A percentile compares a stretch with the other conserved stretches of the same genome.
Conservation (phyloP, 2,888 invertebrate genomes). For the Lasioglossum leucozonium region DNA sequence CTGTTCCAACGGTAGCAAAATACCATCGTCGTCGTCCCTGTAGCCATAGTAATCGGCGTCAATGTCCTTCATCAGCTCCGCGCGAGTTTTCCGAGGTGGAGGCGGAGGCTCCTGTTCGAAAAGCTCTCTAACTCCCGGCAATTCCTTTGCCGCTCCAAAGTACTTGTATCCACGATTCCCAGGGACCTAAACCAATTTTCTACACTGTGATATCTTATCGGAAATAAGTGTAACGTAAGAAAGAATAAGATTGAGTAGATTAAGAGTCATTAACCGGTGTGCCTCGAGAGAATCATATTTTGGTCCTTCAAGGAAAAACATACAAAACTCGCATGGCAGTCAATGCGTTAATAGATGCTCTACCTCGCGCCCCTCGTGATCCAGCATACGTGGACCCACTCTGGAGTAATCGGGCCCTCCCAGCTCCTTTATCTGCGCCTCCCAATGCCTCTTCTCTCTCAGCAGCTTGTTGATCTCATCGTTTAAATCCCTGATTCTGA, state of each 20-base stretch:
- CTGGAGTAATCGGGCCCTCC: slow-evolving; percentile 97
- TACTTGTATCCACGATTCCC: slow-evolving; percentile 99
- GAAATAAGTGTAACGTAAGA: too few species aligned
- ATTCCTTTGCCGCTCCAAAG: slow-evolving; percentile 98
- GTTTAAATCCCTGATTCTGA: slow-evolving; percentile 98
- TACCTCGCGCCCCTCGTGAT: slow-evolving; percentile 95
- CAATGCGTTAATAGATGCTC: neutral
- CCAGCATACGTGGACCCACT: slow-evolving; percentile 96
- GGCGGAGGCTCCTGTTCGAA: slow-evolving; percentile 98
- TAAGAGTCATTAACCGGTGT: too few species aligned
- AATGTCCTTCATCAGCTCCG: slow-evolving; percentile 98
- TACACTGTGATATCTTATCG: neutral
- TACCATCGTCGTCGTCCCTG: slow-evolving; percentile 98
- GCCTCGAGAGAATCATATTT: neutral
- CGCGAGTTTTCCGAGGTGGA: slow-evolving; percentile 95
- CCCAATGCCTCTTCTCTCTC: slow-evolving; percentile 98
- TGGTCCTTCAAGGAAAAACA: neutral
- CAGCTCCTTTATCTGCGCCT: slow-evolving; percentile 96
- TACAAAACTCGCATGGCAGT: neutral
- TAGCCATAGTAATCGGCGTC: slow-evolving; percentile 99
- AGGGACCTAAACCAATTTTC: slow-evolving; percentile 87
- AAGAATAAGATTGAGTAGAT: too few species aligned
- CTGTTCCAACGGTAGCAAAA: slow-evolving; percentile 94
- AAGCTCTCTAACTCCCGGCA: slow-evolving; percentile 98
- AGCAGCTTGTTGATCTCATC: slow-evolving; percentile 99